phyloP scores from a whole-genome alignment of 2,888 invertebrate species.

The Scaptodrosophila latifasciaeformis region DNA sequence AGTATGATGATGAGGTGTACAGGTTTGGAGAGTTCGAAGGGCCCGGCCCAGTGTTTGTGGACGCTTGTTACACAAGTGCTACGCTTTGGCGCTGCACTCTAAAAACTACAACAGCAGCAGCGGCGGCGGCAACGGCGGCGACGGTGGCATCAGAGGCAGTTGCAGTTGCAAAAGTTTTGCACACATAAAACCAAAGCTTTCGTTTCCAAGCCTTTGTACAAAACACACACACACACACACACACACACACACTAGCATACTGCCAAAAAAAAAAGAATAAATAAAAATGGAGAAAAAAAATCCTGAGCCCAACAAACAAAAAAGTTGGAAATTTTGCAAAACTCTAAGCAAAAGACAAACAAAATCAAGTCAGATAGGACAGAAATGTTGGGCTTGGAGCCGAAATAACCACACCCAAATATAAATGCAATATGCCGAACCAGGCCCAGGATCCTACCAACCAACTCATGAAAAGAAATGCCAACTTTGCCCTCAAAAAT shows the following conservation, averaged over 20 bases:
- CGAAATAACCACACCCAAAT: constrained; percentile 47
- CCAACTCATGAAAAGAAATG: constrained; percentile 43
- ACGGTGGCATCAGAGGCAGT: constrained; percentile 8
- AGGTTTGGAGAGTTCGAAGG: constrained; percentile 7
- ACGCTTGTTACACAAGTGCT: constrained; percentile 58
- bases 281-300: no score
- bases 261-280: not conserved
- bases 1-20: not conserved
- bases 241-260: not conserved
- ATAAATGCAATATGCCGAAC: no score
- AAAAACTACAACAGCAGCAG: constrained; percentile 17
- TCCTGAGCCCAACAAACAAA: constrained; percentile 32
- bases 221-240: constrained; percentile 32
- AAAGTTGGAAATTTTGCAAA: constrained; percentile 53
- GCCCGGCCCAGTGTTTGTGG: no score
- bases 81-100: constrained; percentile 57
- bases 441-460: constrained; percentile 49
- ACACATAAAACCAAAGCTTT: constrained; percentile 49
- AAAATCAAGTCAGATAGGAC: constrained; percentile 5
- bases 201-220: constrained; percentile 53
- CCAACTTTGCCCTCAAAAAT: constrained; percentile 52
- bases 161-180: constrained; percentile 40
- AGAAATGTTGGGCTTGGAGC: not conserved
- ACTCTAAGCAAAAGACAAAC: constrained; percentile 54
- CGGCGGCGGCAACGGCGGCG: not conserved